Base-by-base conservation (phyloP, 2,888 invertebrate genomes). In the Platycheirus rosarum region DNA sequence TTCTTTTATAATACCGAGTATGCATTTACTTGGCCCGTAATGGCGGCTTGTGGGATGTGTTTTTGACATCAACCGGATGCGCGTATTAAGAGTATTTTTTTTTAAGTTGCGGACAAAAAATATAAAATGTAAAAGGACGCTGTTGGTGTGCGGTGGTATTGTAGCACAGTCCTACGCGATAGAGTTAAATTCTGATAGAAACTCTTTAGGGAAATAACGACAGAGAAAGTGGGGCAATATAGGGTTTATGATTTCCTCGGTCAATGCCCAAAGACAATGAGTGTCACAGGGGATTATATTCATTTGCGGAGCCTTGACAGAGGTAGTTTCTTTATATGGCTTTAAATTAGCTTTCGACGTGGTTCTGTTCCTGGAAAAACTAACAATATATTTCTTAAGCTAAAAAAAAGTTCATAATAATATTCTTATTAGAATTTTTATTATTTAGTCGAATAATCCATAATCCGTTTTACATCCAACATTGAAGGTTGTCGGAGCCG, bases 261-360 rank as follows among this genome's bases (percentile, higher is more conserved):
- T 80, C 80, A 80, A 71, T 80, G 76, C 80, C 70, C 76, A 80
- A 80, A 76, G 70, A 80, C 76, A 80, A 80, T 80, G 51, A 40
- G 23, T 68, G 63, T 63, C 70, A 44, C 16, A 13, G 23, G 53
- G 65, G 62, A 75, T 53, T 63, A 53, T 29, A 46, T 65, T 62
- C 44, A 46, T 65, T 62, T 53, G 60, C 51, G 23, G 20, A 69
- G 29, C 80, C 65, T 60, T 75, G 75, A 71, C 62, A 66, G 65
- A 71, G 65, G 80, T 70, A 76, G 71, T 80, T 71, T 71, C 44
- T 65, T 60, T 35, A 53, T 46, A 44, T 60, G 35, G n/a, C 44
- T 60, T 71, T 71, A 60, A 71, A 66, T 66, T 62, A 68, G 29
- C 68, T 60, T 46, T 23, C 11, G 6, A 9, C 23, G 6, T 23